Evolutionary conservation across 2,888 invertebrate species (phyloP).

Genomic region (Polymixis flavicincta): DNA sequence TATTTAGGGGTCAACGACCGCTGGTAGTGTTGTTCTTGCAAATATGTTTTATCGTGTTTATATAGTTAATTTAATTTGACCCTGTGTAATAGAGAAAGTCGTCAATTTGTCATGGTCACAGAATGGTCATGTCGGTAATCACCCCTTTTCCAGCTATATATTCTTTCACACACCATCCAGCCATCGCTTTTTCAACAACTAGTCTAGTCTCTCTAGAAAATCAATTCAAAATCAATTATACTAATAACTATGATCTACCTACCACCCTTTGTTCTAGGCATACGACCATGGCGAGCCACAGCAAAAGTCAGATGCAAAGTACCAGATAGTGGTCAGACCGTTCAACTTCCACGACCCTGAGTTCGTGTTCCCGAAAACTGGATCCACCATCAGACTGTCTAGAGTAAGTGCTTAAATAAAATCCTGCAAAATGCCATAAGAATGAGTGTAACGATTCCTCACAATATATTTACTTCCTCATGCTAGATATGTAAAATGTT

Average conservation of each 20-base stretch:
- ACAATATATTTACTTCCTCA: no score
- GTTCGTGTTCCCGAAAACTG: constrained; percentile 87
- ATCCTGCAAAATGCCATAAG: not conserved
- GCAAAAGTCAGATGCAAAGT: constrained; percentile 79
- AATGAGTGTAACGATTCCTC: no score
- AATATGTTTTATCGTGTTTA: no score
- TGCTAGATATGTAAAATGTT: no score
- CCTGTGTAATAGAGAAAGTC: no score
- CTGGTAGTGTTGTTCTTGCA: no score
- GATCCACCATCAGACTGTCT: constrained; percentile 80
- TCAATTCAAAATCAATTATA: not conserved
- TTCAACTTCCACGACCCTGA: constrained; percentile 91
- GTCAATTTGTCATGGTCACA: not conserved
- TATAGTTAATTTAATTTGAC: no score
- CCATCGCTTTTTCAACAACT: not conserved
- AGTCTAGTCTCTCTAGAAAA: not conserved
- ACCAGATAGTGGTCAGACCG: constrained; percentile 87
- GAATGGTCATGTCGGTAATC: no score
- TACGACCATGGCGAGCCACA: constrained; percentile 89
- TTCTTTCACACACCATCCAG: no score
- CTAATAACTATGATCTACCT: constrained; percentile 1
- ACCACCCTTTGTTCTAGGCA: constrained; percentile 79
- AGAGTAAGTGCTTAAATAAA: constrained; percentile 77
- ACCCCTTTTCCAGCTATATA: not conserved
- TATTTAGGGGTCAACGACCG: no score